These are phyloP conservation scores for Wiebesia pumilae DNA, from an alignment of 1,140 invertebrate species.

Conservation along the genomic window DNA sequence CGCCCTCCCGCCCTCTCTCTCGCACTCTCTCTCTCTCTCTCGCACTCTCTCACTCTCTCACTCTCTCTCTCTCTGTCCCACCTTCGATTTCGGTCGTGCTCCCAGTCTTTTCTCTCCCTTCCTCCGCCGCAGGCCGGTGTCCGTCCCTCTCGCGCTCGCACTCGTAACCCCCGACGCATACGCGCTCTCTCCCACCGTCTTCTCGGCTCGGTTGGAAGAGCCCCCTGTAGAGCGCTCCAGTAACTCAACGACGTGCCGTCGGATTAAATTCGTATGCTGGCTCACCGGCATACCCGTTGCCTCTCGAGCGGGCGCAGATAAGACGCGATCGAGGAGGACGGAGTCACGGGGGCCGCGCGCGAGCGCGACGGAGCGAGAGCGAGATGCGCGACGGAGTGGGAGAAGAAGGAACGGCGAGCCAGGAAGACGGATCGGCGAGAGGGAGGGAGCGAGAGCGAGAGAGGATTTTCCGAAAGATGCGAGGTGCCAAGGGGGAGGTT, in stretches of 20 bases:
- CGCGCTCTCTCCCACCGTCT: slow-evolving; percentile 42
- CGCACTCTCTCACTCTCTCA: slow-evolving; percentile 56
- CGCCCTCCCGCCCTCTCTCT: slow-evolving; percentile 50
- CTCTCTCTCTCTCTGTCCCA: slow-evolving; percentile 55
- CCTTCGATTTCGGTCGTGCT: slow-evolving; percentile 35
- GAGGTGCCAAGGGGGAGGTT: slow-evolving; percentile 69
- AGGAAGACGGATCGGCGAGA: slow-evolving; percentile 7
- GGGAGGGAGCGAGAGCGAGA: slow-evolving; percentile 26
- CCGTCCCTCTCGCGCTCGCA: slow-evolving; percentile 56
- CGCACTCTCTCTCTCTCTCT: slow-evolving; percentile 55
- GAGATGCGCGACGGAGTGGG: slow-evolving; percentile 45
- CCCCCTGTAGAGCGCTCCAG: slow-evolving; percentile 68
- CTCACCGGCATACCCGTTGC: not conserved
- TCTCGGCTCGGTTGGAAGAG: slow-evolving; percentile 59
- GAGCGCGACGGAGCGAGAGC: slow-evolving; percentile 41
- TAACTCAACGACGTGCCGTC: slow-evolving; percentile 71
- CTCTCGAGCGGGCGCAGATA: slow-evolving; percentile 56
- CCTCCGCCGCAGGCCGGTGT: too few relatives aligned
- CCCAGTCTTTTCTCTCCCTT: slow-evolving; percentile 47
- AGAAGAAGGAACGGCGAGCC: slow-evolving; percentile 51
- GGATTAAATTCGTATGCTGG: slow-evolving; percentile 70
- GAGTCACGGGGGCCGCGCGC: not conserved
- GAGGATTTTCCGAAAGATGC: slow-evolving; percentile 56
- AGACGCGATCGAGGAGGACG: slow-evolving; percentile 53
- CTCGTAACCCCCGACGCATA: slow-evolving; percentile 55